Percentiles rank a stretch among this genome's conserved stretches.
These are phyloP conservation scores for Macroramphosus scolopax DNA, from an alignment of 2,797 vertebrate genomes.

Conservation along the genomic window DNA sequence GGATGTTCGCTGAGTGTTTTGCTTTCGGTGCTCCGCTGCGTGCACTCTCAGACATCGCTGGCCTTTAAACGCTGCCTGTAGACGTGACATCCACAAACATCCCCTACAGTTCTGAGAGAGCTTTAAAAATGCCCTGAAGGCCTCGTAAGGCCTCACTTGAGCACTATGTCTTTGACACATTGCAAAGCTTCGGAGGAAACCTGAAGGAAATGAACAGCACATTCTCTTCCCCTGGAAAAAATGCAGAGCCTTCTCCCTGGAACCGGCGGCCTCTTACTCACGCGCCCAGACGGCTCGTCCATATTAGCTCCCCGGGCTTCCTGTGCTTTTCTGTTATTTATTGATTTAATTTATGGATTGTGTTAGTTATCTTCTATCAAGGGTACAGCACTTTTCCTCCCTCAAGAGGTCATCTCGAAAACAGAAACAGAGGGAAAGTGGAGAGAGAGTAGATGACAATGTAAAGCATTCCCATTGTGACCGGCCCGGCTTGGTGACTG, in stretches of 20 bases:
- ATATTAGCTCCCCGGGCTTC: slow-evolving; percentile 59
- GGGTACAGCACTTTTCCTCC: slow-evolving; percentile 59
- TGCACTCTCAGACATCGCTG: slow-evolving; percentile 25
- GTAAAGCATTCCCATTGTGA: slow-evolving; percentile 71
- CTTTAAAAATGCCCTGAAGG: slow-evolving; percentile 38
- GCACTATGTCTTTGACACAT: slow-evolving; percentile 35
- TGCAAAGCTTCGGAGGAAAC: slow-evolving; percentile 43
- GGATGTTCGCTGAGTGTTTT: slow-evolving; percentile 66
- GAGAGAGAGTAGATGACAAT: slow-evolving; percentile 73
- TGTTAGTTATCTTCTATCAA: slow-evolving; percentile 70
- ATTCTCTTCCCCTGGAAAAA: slow-evolving; percentile 38
- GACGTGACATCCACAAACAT: slow-evolving; percentile 52
- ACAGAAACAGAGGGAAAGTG: slow-evolving; percentile 68
- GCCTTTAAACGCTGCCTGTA: slow-evolving; percentile 43
- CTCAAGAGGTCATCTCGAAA: slow-evolving; percentile 60
- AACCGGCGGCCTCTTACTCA: slow-evolving; percentile 36
- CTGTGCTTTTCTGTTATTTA: slow-evolving; percentile 71
- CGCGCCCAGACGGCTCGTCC: slow-evolving; percentile 41
- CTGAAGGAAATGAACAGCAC: slow-evolving; percentile 56
- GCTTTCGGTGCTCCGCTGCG: slow-evolving; percentile 41
- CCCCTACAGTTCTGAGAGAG: slow-evolving; percentile 33
- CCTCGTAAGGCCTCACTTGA: slow-evolving; percentile 37
- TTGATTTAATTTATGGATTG: slow-evolving; percentile 72
- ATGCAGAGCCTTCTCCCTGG: slow-evolving; percentile 25
- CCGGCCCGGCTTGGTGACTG: slow-evolving; percentile 56